Evolutionary conservation across 2,888 invertebrate species (phyloP), one percentile per base, ranked within the genome.

Genomic region (Diplolepis rosae): DNA sequence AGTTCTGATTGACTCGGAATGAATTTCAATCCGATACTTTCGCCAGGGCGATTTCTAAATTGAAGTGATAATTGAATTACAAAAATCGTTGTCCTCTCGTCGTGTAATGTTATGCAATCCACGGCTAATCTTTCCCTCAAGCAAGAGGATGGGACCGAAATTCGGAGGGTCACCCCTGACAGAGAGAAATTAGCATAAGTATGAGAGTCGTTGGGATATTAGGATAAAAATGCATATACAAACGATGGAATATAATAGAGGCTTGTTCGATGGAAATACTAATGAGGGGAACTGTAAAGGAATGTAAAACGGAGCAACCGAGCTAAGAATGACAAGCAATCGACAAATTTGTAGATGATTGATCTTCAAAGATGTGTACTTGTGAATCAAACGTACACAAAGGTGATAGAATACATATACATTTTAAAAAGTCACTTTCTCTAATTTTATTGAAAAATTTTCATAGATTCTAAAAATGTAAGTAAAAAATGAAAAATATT

Each of bases 261-360:
- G 74, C 75, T 72, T 78, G 77, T 77, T 76, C 82, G 82, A 82
- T 83, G 81, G 79, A 81, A 84, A 84, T 85, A 85, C 81, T 84
- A 85, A 87, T 85, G 84, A 86, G 83, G 77, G 79, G 77, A 81
- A 78, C 78, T 72, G 72, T 80, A 61, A 61, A 61, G 95, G 0
- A 95, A 95, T 75, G 69, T 72, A 70, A 70, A 72, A 68, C 68
- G 73, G 39, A 39, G 61, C 24, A 39, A 61, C 61, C n/a, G n/a
- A 39, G 39, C 35, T n/a, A 39, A 24, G 24, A 39, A 61, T 61
- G 32, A 39, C n/a, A 35, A 61, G 39, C 18, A 18, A 45, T 61
- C 35, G 39, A 24, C 61, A 39, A 61, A 7, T 61, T 61, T 61
- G 13, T 35, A n/a, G 24, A 39, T 5, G 35, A 61, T 24, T 61